Percentiles rank a stretch among this genome's conserved stretches.
These are phyloP conservation scores for Arctia plantaginis DNA, from an alignment of 2,888 invertebrate genomes.

Conservation along the genomic window DNA sequence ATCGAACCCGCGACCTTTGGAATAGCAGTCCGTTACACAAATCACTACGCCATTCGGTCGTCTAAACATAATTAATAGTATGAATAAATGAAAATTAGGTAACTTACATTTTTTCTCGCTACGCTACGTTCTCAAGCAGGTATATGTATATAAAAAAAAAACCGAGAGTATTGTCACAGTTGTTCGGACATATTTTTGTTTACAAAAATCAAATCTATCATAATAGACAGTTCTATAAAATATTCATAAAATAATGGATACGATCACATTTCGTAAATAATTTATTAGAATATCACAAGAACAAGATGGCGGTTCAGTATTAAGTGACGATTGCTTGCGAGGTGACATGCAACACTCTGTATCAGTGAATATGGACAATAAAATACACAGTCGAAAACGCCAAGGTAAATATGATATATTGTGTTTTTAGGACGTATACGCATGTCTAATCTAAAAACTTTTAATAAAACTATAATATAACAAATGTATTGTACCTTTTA, in stretches of 20 bases:
- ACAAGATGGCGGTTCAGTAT: not conserved
- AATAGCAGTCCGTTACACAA: too few species aligned
- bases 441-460: not conserved
- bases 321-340: not conserved
- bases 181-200: not conserved
- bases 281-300: not conserved
- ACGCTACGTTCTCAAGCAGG: too few species aligned
- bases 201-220: not conserved
- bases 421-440: not conserved
- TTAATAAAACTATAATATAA: not conserved
- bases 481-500: too few species aligned
- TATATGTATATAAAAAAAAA: not conserved
- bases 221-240: not conserved
- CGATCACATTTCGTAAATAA: not conserved
- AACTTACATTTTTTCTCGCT: too few species aligned
- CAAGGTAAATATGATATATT: not conserved
- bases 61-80: too few species aligned
- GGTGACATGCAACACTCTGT: not conserved
- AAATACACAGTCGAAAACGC: not conserved
- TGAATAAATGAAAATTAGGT: too few species aligned
- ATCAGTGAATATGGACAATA: constrained; percentile 1
- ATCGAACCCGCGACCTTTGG: too few species aligned
- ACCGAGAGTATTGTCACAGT: not conserved
- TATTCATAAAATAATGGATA: not conserved
- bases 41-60: too few species aligned